Percentiles rank a stretch among this genome's conserved stretches.
Conservation (phyloP, 1,140 invertebrate genomes). For the Vanessa atalanta region DNA sequence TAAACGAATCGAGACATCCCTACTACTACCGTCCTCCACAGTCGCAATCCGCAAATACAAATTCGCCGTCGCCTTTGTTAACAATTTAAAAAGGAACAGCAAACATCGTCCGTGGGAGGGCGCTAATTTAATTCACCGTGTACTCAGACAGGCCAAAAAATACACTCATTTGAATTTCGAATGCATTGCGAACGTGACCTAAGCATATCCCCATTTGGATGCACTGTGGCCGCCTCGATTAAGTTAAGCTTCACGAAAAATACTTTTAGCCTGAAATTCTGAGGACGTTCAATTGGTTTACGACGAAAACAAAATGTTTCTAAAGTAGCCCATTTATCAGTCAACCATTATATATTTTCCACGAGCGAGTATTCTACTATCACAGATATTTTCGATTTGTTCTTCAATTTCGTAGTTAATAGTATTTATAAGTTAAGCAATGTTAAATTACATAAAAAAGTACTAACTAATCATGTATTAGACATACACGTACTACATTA, state of each 20-base stretch:
- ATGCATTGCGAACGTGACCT: constrained; percentile 65
- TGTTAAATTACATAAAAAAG: no score
- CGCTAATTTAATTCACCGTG: constrained; percentile 51
- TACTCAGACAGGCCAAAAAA: constrained; percentile 70
- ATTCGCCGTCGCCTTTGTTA: constrained; percentile 15
- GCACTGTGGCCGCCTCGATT: constrained; percentile 52
- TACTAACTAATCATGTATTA: no score
- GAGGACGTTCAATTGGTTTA: background rate
- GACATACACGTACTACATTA: no score
- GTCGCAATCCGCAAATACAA: background rate
- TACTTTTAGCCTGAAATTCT: constrained; percentile 26
- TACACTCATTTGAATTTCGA: constrained; percentile 71
- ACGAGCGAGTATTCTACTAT: no score
- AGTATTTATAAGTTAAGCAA: no score
- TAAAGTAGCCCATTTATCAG: no score
- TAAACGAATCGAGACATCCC: background rate
- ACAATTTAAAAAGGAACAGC: constrained; percentile 38
- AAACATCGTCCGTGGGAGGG: constrained; percentile 37
- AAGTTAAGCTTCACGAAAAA: constrained; percentile 48
- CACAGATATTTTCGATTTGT: no score
- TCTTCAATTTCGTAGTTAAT: no score
- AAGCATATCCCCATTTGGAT: constrained; percentile 64
- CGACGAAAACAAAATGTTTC: background rate
- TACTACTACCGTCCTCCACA: background rate
- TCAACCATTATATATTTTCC: no score